Conservation (phyloP, 2,888 invertebrate species). For the Netelia fuscicornis region DNA sequence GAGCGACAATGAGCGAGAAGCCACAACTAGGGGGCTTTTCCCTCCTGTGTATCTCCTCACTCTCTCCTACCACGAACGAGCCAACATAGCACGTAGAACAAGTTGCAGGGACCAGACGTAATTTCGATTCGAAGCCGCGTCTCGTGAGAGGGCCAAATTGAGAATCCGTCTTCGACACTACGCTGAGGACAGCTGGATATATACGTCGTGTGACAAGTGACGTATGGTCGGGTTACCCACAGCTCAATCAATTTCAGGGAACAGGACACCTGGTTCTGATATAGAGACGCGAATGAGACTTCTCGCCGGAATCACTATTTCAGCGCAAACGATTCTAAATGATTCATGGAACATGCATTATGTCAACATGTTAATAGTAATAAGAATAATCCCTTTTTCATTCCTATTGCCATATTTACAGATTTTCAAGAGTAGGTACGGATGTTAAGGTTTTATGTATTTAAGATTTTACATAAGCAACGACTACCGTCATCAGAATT, state of each 20-base stretch:
- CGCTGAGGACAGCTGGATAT: conserved; percentile 11
- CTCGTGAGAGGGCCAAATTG: conserved; percentile 34
- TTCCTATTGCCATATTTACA: background rate
- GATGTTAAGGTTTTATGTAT: background rate
- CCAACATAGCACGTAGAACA: conserved; percentile 30
- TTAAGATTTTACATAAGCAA: background rate
- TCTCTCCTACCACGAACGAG: conserved; percentile 25
- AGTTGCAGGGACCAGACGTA: conserved; percentile 39
- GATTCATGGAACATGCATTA: background rate
- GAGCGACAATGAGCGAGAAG: conserved; percentile 49
- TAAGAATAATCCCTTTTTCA: background rate
- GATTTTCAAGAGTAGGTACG: too few species aligned
- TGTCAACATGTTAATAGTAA: background rate
- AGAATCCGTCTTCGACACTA: conserved; percentile 35
- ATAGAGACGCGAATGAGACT: background rate
- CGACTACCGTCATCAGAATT: background rate
- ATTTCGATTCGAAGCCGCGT: conserved; percentile 53
- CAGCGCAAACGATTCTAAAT: background rate
- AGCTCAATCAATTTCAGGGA: conserved; percentile 6
- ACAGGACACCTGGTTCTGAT: background rate
- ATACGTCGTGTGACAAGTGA: conserved; percentile 12
- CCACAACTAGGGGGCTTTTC: conserved; percentile 27
- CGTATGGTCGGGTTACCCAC: conserved; percentile 33
- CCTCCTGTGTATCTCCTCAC: conserved; percentile 18
- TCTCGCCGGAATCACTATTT: background rate